Evolutionary conservation across 1,140 invertebrate genomes (phyloP), one percentile per base, ranked within the genome.

Genomic region (Hyles euphorbiae): DNA sequence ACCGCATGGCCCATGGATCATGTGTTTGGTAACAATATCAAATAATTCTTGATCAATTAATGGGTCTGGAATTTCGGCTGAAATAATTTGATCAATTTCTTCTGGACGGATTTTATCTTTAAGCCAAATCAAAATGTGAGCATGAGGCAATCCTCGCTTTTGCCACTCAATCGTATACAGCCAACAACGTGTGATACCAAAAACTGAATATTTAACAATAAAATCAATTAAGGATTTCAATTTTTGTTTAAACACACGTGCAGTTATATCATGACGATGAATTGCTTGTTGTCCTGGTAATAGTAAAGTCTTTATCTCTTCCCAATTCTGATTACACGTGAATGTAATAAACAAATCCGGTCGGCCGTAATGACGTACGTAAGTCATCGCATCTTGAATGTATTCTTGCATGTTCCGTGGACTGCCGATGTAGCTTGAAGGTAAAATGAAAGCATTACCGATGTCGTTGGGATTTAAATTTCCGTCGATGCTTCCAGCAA

Each of bases 321-420:
- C 53, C 59, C 59, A 61, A 50, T 61, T 61, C 45, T 53, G 59
- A 54, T 61, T 61, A 33, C 43, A 46, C 7, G 54, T 56, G 44
- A 56, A 46, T 9, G 54, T 56, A 9, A 47, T 56, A 45, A 61
- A 61, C 44, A 61, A 56, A 56, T 43, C 50, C 12, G 60, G 60
- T 51, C 60, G 60, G 51, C 53, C 54, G 56, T 56, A 62, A 46
- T 62, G 55, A 33, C 50, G 22, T 22, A 22, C 22, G 22, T 22
- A 22, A 22, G 22, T 22, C 22, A 22, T 22, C 22, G 22, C 22
- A 54, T 60, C 47, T 47, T 60, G 58, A 66, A 11, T 61, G 59
- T 85, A 80, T 73, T 89, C 74, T 52, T 87, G 78, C 83, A 88
- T 81, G 61, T 88, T 63, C 12, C 81, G 65, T 63, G 76, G 76